Conservation (phyloP, 2,797 vertebrate species). For the Tragopan temminckii region DNA sequence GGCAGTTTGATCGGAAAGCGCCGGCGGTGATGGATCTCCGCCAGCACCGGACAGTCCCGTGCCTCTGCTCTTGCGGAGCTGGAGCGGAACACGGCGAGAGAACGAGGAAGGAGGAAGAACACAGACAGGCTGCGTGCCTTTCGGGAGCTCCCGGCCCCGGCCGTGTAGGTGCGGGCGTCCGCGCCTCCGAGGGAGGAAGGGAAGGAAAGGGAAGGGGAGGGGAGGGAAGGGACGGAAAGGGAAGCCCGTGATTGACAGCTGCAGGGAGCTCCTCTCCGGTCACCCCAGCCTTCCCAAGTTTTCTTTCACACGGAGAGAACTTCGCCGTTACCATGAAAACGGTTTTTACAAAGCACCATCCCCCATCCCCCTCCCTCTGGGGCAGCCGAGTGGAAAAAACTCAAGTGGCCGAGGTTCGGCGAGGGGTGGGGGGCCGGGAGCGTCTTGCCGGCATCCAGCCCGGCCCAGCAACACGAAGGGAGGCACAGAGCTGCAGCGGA, state of each 20-base stretch:
- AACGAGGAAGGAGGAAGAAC: too few relatives aligned
- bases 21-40: not conserved
- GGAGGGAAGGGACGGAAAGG: not conserved
- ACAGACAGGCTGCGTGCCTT: not conserved
- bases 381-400: slow-evolving; percentile 74
- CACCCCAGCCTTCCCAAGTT: slow-evolving; percentile 61
- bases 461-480: not conserved
- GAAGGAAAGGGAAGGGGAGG: not conserved
- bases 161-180: slow-evolving; percentile 12
- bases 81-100: not conserved
- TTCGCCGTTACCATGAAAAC: slow-evolving; percentile 81
- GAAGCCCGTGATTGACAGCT: slow-evolving; percentile 68
- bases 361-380: slow-evolving; percentile 4
- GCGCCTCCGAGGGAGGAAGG: not conserved
- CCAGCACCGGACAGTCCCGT: not conserved
- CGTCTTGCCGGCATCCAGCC: not conserved
- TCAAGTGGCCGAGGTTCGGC: slow-evolving; percentile 34
- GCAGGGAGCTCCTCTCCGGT: not conserved
- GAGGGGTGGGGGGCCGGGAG: not conserved
- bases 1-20: not conserved
- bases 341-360: slow-evolving; percentile 54
- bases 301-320: slow-evolving; percentile 71
- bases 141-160: not conserved
- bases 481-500: not conserved
- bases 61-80: not conserved